Base-by-base conservation (phyloP, 30 jellyfish, hydroid and myxozoan species). In the Aurelia aurita region DNA sequence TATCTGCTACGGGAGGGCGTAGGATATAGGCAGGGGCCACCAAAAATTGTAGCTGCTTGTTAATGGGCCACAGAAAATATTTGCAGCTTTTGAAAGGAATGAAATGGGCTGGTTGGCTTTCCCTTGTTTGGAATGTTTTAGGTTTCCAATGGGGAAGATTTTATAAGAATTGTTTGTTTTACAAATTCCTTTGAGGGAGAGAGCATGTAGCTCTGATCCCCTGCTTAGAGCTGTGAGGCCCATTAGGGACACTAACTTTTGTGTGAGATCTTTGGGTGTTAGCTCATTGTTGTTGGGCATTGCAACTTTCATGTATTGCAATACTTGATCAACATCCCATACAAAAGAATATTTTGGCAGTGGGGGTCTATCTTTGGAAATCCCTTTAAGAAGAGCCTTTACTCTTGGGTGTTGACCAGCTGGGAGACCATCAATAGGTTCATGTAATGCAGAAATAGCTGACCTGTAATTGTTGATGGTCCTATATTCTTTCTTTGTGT, bases 351-450 rank as follows among this genome's bases (percentile, higher is more conserved):
- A 51, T 53, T 74, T 74, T 14, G 87, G 77, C 6, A 2, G 1
- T 0, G 87, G 87, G 62, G 87, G 87, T 53, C 87, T 74, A 12
- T 53, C 74, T 27, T 74, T 74, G 2, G 73, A 55, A 22, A 74
- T 74, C 18, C 74, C 87, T 45, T 70, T 70, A 0, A 74, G 61
- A 7, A 74, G 59, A 2, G 75, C 59, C 29, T 18, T 53, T 7
- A 82, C 65, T 35, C 34, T 39, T 27, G 92, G 79, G 67, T 82
- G 92, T 20, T 82, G 77, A 15, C 92, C 92, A 11, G 31, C 92
- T 18, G 65, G 65, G 27, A 82, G 15, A 27, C 86, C 85, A 5
- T 82, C 69, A 25, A 82, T 68, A 12, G 86, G 92, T 18, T 47
- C 53, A 55, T 66, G 92, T 6, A 63, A 22, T 22, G 78, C 86